A percentile compares a stretch with the other conserved stretches of the same genome.
phyloP scores from a whole-genome alignment of 2,888 invertebrate genomes.

The Melinopterus prodromus region DNA sequence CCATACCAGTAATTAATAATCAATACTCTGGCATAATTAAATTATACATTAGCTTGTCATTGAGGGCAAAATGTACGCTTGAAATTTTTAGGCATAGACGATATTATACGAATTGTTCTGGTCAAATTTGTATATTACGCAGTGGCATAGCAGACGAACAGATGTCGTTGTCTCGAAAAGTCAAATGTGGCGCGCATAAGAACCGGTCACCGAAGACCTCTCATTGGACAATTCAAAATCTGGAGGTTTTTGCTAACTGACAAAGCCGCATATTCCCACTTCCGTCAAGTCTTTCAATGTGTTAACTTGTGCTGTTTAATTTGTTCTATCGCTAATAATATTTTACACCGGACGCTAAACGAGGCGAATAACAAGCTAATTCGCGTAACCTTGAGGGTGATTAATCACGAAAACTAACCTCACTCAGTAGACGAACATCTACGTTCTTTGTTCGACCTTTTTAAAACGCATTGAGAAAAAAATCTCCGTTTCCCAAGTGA shows the following conservation, averaged over 20 bases:
- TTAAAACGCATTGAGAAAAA: not conserved
- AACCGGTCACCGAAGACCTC: not conserved
- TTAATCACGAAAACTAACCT: not conserved
- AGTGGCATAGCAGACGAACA: not conserved
- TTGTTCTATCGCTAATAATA: not conserved
- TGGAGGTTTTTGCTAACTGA: constrained; percentile 20
- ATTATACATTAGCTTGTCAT: no score
- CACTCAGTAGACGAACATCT: not conserved
- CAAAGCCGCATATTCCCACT: constrained; percentile 27
- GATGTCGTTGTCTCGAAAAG: not conserved
- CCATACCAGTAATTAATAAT: no score
- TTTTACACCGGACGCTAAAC: not conserved
- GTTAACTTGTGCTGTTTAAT: constrained; percentile 26
- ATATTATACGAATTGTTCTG: no score
- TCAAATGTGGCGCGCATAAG: not conserved
- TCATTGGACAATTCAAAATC: constrained; percentile 29
- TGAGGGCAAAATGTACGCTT: no score
- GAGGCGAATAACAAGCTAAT: not conserved
- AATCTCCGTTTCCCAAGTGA: not conserved
- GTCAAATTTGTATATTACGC: no score
- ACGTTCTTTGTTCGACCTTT: not conserved
- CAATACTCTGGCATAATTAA: no score
- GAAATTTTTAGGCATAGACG: no score
- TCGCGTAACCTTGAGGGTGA: not conserved
- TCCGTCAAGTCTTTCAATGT: constrained; percentile 34